phyloP scores from a whole-genome alignment of 2,888 invertebrate genomes.

The Geophilus truncorum region DNA sequence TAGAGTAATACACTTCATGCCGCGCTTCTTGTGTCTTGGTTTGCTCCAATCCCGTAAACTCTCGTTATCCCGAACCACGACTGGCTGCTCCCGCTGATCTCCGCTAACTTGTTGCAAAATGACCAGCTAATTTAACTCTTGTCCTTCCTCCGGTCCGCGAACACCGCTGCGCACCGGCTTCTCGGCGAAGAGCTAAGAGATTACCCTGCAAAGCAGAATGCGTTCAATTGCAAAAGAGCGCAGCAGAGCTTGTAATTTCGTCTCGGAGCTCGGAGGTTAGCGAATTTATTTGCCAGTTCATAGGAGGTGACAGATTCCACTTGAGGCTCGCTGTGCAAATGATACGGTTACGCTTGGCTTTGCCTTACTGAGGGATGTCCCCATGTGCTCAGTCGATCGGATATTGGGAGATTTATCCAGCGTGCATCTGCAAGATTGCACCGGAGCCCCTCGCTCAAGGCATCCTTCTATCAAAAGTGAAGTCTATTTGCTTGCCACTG shows the following conservation, averaged over 20 bases:
- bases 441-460: background rate
- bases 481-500: background rate
- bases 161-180: no score
- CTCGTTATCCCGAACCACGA: no score
- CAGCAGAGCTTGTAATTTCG: background rate
- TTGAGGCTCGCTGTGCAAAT: slow-evolving; percentile 11
- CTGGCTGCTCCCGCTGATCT: no score
- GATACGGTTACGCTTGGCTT: slow-evolving; percentile 11
- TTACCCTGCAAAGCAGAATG: background rate
- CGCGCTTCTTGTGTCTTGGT: no score
- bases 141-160: no score
- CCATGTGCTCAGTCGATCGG: background rate
- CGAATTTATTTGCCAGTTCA: slow-evolving; percentile 17
- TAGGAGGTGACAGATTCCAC: slow-evolving; percentile 15
- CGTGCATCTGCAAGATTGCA: slow-evolving; percentile 10
- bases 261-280: background rate
- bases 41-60: no score
- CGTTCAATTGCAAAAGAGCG: slow-evolving; percentile 16
- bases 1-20: no score
- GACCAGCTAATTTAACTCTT: no score
- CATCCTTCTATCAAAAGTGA: background rate
- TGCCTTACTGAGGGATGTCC: slow-evolving; percentile 10
- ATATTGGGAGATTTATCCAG: slow-evolving; percentile 17
- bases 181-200: background rate
- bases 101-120: no score